phyloP scores from a whole-genome alignment of 2,797 vertebrate genomes.

The Galago senegalensis region DNA sequence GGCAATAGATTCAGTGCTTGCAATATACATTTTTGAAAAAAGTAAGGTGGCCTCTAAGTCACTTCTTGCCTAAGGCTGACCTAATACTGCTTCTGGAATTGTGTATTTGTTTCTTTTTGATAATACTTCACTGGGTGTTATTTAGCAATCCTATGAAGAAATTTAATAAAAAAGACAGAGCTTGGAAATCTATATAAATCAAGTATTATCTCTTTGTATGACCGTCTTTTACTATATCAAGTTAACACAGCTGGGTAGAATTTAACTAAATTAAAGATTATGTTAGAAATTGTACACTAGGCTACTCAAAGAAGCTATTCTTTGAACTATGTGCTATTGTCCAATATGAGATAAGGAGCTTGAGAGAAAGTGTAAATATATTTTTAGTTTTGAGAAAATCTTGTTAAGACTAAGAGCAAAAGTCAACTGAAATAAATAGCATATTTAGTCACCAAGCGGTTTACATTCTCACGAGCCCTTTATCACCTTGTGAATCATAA shows the following conservation, averaged over 20 bases:
- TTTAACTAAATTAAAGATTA: not conserved
- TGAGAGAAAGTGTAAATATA: not conserved
- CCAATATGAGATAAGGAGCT: not conserved
- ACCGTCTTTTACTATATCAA: not conserved
- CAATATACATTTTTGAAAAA: not conserved
- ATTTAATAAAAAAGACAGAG: not conserved
- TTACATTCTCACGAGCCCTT: not conserved
- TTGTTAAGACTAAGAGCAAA: not conserved
- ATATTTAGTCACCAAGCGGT: not conserved
- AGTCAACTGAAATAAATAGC: not conserved
- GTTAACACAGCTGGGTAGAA: not conserved
- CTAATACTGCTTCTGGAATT: constrained; percentile 45
- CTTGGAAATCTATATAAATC: not conserved
- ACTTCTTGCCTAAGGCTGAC: constrained; percentile 51
- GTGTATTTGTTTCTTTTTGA: constrained; percentile 26
- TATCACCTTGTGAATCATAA: not conserved
- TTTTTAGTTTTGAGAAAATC: not conserved
- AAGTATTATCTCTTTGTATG: not conserved
- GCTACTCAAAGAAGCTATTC: not conserved
- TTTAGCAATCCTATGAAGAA: not conserved
- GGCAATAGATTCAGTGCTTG: not conserved
- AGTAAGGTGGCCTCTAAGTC: not conserved
- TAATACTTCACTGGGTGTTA: not conserved
- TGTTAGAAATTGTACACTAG: not conserved
- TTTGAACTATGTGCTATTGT: not conserved